phyloP scores from a whole-genome alignment of 2,888 invertebrate genomes.

The Linnaemya tessellans region DNA sequence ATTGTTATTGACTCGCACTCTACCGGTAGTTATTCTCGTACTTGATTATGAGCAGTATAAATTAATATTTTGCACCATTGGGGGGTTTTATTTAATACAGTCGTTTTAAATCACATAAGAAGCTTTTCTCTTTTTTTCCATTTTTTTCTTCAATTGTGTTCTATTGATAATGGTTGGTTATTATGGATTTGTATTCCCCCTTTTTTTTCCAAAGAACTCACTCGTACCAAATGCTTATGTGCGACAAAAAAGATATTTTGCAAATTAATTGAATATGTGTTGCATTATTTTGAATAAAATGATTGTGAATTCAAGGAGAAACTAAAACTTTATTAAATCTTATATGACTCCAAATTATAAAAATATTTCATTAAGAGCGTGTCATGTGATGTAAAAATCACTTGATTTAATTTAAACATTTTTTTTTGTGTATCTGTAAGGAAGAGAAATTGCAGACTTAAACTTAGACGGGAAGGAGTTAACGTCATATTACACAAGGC shows the following conservation, averaged over 20 bases:
- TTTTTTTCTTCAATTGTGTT: constrained; percentile 31
- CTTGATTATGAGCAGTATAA: constrained; percentile 49
- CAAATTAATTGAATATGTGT: constrained; percentile 63
- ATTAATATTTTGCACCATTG: constrained; percentile 70
- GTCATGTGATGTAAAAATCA: constrained; percentile 13
- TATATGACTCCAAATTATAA: constrained; percentile 14
- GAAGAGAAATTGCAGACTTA: too few species aligned
- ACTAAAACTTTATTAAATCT: constrained; percentile 17
- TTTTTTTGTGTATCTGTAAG: too few species aligned
- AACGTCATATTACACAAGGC: too few species aligned
- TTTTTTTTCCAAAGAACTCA: constrained; percentile 13
- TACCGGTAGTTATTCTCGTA: constrained; percentile 43
- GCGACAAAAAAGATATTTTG: neutral
- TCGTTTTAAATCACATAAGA: constrained; percentile 62
- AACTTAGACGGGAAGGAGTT: too few species aligned
- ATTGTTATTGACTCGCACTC: constrained; percentile 69
- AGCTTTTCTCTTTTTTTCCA: constrained; percentile 53
- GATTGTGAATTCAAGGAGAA: neutral
- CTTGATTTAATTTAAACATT: neutral
- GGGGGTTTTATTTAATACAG: constrained; percentile 61
- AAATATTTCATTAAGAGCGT: constrained; percentile 11
- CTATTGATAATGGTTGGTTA: constrained; percentile 47
- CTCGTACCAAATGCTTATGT: constrained; percentile 31
- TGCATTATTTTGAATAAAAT: constrained; percentile 29
- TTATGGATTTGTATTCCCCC: constrained; percentile 48